These are phyloP conservation scores for Epizoanthus stellaris DNA, from an alignment of 92 coral and sea anemone genomes.

Conservation along the genomic window DNA sequence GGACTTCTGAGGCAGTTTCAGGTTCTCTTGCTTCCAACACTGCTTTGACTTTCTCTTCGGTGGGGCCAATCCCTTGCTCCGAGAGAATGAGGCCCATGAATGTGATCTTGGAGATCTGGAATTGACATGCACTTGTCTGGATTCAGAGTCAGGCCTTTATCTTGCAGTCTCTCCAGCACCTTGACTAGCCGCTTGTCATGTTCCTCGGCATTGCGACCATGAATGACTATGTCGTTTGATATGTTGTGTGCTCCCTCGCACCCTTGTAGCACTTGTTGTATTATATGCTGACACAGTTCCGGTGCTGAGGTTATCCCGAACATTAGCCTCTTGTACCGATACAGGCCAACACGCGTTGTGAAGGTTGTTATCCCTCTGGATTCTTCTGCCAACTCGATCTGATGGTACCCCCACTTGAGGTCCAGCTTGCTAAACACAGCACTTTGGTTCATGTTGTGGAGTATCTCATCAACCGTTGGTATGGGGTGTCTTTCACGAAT, in stretches of 20 bases:
- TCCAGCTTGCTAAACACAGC: constrained; percentile 23
- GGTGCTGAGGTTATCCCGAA: constrained; percentile 17
- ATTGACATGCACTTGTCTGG: constrained; percentile 43
- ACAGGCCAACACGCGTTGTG: constrained; percentile 3
- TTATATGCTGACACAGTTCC: not conserved
- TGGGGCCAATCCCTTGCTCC: constrained; percentile 42
- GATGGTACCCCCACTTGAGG: constrained; percentile 36
- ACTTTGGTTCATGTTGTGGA: constrained; percentile 8
- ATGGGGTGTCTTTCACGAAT: not conserved
- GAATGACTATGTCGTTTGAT: constrained; percentile 36
- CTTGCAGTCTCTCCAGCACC: constrained; percentile 6
- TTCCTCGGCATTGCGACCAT: constrained; percentile 17
- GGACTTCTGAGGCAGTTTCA: too few species aligned
- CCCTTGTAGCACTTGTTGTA: constrained; percentile 1
- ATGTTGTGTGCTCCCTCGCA: constrained; percentile 39
- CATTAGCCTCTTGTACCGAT: constrained; percentile 18
- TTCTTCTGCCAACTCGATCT: constrained; percentile 44
- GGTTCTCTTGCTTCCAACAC: too few species aligned
- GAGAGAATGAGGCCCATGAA: constrained; percentile 39
- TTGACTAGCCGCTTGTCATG: constrained; percentile 36
- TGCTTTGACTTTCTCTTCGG: not conserved
- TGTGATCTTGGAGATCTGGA: constrained; percentile 19
- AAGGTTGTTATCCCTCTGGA: constrained; percentile 36
- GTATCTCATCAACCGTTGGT: too few species aligned
- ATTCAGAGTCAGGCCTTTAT: constrained; percentile 25